Percentiles rank a stretch among this genome's conserved stretches.
These are phyloP conservation scores for Erynnis tages DNA, from an alignment of 2,888 invertebrate genomes.

Conservation along the genomic window DNA sequence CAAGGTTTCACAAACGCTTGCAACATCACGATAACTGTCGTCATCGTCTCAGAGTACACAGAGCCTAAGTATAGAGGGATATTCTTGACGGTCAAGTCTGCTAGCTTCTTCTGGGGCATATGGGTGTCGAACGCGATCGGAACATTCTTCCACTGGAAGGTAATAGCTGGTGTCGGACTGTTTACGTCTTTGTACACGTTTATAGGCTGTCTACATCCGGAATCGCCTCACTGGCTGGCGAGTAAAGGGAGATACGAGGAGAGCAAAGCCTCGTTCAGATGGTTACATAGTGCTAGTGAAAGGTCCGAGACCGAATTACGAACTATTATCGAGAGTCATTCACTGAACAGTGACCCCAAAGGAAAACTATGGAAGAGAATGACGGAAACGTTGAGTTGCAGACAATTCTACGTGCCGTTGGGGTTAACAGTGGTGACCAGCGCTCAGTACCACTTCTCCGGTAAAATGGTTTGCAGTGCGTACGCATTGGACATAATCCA, in stretches of 20 bases:
- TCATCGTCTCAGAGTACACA: slow-evolving; percentile 39
- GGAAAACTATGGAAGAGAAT: slow-evolving; percentile 26
- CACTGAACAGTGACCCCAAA: slow-evolving; percentile 4
- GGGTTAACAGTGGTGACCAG: slow-evolving; percentile 42
- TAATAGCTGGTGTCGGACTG: slow-evolving; percentile 39
- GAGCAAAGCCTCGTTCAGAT: slow-evolving; percentile 45
- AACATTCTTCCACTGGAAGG: slow-evolving; percentile 39
- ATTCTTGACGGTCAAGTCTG: slow-evolving; percentile 26
- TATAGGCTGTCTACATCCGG: slow-evolving; percentile 40
- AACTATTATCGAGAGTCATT: slow-evolving; percentile 26
- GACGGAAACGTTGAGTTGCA: slow-evolving; percentile 37
- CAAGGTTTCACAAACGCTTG: slow-evolving; percentile 40
- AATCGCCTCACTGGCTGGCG: slow-evolving; percentile 55
- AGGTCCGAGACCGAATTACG: slow-evolving; percentile 44
- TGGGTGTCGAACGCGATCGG: slow-evolving; percentile 44
- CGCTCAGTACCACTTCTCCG: slow-evolving; percentile 48
- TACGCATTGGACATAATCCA: slow-evolving; percentile 52
- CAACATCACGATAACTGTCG: slow-evolving; percentile 35
- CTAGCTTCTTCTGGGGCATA: slow-evolving; percentile 40
- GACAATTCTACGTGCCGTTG: slow-evolving; percentile 48
- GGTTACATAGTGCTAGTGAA: slow-evolving; percentile 45
- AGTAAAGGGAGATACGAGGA: slow-evolving; percentile 50
- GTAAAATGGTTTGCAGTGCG: slow-evolving; percentile 48
- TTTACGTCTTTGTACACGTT: slow-evolving; percentile 38
- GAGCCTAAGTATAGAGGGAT: slow-evolving; percentile 34